These are phyloP conservation scores for Drosophila auraria DNA, from an alignment of 1,140 invertebrate species.

Conservation along the genomic window DNA sequence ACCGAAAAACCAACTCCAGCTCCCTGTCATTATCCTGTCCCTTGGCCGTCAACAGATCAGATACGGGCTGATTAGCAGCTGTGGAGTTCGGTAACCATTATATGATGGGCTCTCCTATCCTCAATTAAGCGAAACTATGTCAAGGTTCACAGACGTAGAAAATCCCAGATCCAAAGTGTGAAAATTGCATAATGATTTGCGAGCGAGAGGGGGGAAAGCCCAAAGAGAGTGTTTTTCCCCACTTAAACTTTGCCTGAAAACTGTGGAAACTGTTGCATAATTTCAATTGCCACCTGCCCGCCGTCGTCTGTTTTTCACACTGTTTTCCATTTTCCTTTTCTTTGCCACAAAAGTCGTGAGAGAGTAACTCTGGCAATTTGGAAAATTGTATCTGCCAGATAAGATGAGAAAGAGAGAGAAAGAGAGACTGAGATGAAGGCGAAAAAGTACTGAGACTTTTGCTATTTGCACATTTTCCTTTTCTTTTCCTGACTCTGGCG, in stretches of 20 bases:
- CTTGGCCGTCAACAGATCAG: slow-evolving; percentile 1
- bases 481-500: slow-evolving; percentile 11
- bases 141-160: slow-evolving; percentile 28
- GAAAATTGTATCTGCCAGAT: slow-evolving; percentile 78
- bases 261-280: slow-evolving; percentile 56
- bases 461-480: slow-evolving; percentile 46
- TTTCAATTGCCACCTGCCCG: slow-evolving; percentile 57
- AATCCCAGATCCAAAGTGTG: slow-evolving; percentile 26
- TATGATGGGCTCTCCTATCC: slow-evolving; percentile 29
- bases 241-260: slow-evolving; percentile 45
- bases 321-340: slow-evolving; percentile 34
- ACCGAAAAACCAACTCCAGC: slow-evolving; percentile 15
- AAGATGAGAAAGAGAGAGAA: slow-evolving; percentile 32
- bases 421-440: slow-evolving; percentile 17
- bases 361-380: slow-evolving; percentile 77
- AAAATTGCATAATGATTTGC: slow-evolving; percentile 47
- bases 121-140: slow-evolving; percentile 41
- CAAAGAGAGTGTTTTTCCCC: slow-evolving; percentile 14
- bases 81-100: slow-evolving; percentile 14
- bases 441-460: slow-evolving; percentile 52
- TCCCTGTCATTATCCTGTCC: slow-evolving; percentile 9
- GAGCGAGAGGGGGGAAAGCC: slow-evolving; percentile 1
- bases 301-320: slow-evolving; percentile 36
- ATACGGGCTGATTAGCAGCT: slow-evolving; percentile 45
- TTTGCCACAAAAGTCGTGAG: slow-evolving; percentile 55